phyloP scores from a whole-genome alignment of 1,140 invertebrate genomes.

The Colletes gigas region DNA sequence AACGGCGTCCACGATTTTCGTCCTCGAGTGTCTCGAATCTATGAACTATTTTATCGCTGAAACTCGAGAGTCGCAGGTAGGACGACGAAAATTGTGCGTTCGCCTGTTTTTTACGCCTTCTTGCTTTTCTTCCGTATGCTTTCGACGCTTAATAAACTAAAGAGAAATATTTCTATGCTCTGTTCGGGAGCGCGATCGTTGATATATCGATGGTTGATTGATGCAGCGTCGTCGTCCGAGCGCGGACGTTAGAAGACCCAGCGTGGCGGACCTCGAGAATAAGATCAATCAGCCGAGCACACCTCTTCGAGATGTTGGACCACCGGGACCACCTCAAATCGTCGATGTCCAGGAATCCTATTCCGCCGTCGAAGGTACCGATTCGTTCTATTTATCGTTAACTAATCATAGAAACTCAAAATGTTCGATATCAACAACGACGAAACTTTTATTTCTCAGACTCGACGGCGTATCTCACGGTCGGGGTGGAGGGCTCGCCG shows the following conservation, averaged over 20 bases:
- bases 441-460: slow-evolving; percentile 75
- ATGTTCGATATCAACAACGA: too few species aligned
- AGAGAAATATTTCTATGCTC: not conserved
- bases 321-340: slow-evolving; percentile 91
- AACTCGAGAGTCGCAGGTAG: slow-evolving; percentile 4
- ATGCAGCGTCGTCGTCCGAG: slow-evolving; percentile 91
- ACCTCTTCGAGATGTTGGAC: slow-evolving; percentile 89
- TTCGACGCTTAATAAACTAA: slow-evolving; percentile 11
- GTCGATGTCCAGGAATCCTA: slow-evolving; percentile 95
- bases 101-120: slow-evolving; percentile 5
- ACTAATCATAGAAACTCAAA: too few species aligned
- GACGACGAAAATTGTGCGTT: slow-evolving; percentile 23
- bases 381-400: not conserved
- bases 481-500: slow-evolving; percentile 95
- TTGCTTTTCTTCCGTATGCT: slow-evolving; percentile 45
- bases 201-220: slow-evolving; percentile 12
- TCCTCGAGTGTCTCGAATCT: not conserved
- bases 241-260: slow-evolving; percentile 91
- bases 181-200: not conserved
- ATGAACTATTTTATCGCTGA: not conserved
- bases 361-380: slow-evolving; percentile 93
- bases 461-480: slow-evolving; percentile 93
- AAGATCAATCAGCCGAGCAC: slow-evolving; percentile 95
- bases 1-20: slow-evolving; percentile 34
- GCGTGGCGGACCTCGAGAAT: slow-evolving; percentile 93